phyloP scores from a whole-genome alignment of 2,797 vertebrate genomes.

The Sarcoramphus papa region DNA sequence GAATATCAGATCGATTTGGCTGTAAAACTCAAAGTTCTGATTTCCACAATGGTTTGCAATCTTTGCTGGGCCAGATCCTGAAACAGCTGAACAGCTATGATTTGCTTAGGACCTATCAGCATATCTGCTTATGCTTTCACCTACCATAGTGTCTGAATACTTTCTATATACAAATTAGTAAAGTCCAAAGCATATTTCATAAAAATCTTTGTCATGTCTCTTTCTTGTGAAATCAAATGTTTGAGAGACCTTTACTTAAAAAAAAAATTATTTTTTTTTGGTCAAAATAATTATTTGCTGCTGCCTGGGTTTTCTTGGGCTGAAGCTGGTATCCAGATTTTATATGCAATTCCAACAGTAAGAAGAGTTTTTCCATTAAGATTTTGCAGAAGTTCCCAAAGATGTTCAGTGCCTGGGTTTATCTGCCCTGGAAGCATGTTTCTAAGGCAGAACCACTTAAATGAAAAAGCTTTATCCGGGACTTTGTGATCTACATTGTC shows the following conservation, averaged over 20 bases:
- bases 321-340: background rate
- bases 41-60: background rate
- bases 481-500: conserved; percentile 3
- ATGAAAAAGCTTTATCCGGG: background rate
- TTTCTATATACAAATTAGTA: background rate
- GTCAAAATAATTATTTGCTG: background rate
- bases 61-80: background rate
- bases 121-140: background rate
- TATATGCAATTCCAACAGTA: background rate
- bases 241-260: background rate
- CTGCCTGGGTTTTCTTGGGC: background rate
- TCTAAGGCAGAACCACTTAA: background rate
- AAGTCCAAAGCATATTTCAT: background rate
- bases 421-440: background rate
- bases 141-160: background rate
- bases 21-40: background rate
- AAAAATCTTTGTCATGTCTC: background rate
- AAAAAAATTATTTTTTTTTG: background rate
- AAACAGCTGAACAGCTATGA: background rate
- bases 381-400: background rate
- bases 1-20: background rate
- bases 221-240: background rate
- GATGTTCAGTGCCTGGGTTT: background rate
- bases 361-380: background rate
- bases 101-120: background rate